Conservation (phyloP, 2,113 vertebrate genomes). For the Odobenus rosmarus region DNA sequence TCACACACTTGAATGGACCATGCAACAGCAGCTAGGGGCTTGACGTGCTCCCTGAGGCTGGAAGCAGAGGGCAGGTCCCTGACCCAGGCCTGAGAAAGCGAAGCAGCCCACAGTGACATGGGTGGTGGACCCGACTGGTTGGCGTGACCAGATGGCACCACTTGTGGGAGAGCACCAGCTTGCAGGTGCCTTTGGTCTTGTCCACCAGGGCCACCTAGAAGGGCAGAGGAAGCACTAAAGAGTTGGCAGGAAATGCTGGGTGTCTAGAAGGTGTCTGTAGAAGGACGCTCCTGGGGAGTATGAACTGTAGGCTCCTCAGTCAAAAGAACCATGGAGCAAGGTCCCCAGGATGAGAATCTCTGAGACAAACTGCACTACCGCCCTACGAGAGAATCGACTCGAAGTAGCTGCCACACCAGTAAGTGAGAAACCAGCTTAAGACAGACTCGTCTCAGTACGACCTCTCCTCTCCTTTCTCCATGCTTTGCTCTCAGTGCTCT, state of each 20-base stretch:
- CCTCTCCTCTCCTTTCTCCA: background rate
- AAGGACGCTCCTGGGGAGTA: rapidly evolving
- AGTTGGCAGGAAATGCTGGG: background rate
- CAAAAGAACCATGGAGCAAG: background rate
- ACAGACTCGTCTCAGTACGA: background rate
- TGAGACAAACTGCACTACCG: background rate
- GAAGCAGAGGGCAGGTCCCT: background rate
- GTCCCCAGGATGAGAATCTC: background rate
- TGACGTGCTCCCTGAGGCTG: background rate
- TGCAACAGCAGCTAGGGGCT: background rate
- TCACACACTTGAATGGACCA: background rate
- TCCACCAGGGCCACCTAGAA: background rate
- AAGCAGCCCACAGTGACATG: background rate
- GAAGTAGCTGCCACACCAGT: background rate
- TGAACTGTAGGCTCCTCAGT: background rate
- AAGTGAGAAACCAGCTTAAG: background rate
- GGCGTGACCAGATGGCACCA: background rate
- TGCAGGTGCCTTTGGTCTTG: background rate
- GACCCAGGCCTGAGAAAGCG: background rate
- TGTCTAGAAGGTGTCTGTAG: background rate
- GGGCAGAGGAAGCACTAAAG: background rate
- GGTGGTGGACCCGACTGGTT: background rate
- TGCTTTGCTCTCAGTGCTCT: background rate
- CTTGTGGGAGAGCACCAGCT: background rate
- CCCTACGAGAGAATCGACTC: background rate